Conservation (phyloP, 2,797 vertebrate species). For the Phyllotis vaccarum region DNA sequence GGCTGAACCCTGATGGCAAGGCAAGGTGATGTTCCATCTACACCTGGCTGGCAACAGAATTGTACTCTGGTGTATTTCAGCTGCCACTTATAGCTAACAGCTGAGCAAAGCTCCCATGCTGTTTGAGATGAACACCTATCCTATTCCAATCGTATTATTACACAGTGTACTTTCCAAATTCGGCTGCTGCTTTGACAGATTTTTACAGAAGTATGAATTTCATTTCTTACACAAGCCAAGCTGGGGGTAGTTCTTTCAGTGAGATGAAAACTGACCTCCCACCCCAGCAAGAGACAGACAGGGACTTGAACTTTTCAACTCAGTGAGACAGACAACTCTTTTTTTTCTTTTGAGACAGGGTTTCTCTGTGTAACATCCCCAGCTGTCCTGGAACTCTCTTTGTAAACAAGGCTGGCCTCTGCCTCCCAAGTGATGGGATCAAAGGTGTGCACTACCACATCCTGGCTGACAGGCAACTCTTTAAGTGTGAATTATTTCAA, state of each 20-base stretch:
- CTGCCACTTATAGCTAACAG: not conserved
- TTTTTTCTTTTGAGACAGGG: not conserved
- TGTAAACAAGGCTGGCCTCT: not conserved
- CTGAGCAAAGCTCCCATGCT: not conserved
- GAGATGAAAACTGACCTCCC: not conserved
- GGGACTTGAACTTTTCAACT: not conserved
- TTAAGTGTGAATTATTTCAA: not conserved
- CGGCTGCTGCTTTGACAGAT: conserved; percentile 30
- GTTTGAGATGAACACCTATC: conserved; percentile 20
- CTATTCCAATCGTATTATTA: not conserved
- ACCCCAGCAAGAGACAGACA: not conserved
- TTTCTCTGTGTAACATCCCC: not conserved
- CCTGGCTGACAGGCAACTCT: not conserved
- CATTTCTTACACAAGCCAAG: conserved; percentile 1
- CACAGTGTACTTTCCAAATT: conserved; percentile 40
- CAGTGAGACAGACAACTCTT: not conserved
- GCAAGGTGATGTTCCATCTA: not conserved
- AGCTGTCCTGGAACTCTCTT: not conserved
- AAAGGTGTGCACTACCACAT: not conserved
- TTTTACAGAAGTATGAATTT: conserved; percentile 34
- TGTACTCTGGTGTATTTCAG: not conserved
- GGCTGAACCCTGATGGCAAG: not conserved
- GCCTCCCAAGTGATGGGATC: not conserved
- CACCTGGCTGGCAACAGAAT: not conserved
- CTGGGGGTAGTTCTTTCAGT: not conserved